Evolutionary conservation across 2,797 vertebrate species (phyloP).

Genomic region (Arnoldichthys spilopterus): DNA sequence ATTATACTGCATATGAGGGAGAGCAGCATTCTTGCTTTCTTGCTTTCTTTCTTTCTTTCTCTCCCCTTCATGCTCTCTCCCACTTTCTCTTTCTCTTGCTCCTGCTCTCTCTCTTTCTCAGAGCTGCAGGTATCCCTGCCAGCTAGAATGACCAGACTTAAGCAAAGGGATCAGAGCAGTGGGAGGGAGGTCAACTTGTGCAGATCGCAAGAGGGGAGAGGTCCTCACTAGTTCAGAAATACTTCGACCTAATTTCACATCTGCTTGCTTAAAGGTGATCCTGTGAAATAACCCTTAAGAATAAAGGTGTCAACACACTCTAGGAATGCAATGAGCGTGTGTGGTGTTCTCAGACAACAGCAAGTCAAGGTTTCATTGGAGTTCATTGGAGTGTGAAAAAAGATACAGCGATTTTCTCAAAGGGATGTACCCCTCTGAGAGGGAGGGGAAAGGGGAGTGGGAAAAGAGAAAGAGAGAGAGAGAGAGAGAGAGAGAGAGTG

Average conservation of each 20-base stretch:
- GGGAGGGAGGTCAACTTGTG: neutral
- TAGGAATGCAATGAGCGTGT: no score
- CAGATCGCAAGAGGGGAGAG: neutral
- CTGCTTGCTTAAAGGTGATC: neutral
- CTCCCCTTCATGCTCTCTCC: neutral
- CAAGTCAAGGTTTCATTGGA: neutral
- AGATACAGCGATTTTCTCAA: neutral
- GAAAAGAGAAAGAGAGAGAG: neutral
- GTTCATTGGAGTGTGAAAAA: neutral
- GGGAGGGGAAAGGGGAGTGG: no score
- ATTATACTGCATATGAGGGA: constrained; percentile 31
- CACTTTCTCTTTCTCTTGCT: no score
- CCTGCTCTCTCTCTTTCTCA: neutral
- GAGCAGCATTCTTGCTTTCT: neutral
- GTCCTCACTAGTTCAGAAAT: neutral
- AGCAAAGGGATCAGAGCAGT: constrained; percentile 10
- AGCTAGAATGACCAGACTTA: neutral
- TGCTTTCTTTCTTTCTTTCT: no score
- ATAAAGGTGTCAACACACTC: neutral
- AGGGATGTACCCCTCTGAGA: no score
- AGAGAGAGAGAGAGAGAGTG: neutral
- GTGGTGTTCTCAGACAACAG: neutral
- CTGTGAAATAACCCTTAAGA: neutral
- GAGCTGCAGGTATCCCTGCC: constrained; percentile 27
- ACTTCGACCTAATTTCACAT: neutral